These are phyloP conservation scores for Taurulus bubalis DNA, from an alignment of 2,113 vertebrate genomes.

Conservation along the genomic window DNA sequence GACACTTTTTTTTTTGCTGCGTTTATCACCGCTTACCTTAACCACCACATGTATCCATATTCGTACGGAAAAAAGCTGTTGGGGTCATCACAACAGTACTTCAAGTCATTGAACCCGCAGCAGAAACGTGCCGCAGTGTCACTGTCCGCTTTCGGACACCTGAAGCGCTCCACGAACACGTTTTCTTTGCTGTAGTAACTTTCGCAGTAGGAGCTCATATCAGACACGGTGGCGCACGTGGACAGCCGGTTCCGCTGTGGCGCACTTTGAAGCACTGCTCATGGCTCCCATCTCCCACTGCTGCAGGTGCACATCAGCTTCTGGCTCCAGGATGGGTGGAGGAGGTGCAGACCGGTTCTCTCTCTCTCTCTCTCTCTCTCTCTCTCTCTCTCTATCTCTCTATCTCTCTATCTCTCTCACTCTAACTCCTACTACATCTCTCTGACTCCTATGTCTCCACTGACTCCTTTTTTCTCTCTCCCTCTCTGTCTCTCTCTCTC, in stretches of 20 bases:
- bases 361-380: neutral
- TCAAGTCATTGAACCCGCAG: conserved; percentile 92
- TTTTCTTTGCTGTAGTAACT: conserved; percentile 87
- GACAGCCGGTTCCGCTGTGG: neutral
- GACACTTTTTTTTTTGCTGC: neutral
- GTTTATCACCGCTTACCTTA: conserved; percentile 83
- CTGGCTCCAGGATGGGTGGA: neutral
- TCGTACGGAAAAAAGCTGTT: conserved; percentile 93
- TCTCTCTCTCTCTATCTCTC: neutral
- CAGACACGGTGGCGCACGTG: neutral
- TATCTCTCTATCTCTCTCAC: neutral
- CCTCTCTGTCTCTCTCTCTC: neutral
- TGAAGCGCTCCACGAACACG: conserved; percentile 86
- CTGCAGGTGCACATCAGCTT: neutral
- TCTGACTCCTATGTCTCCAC: neutral
- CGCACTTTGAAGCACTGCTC: neutral
- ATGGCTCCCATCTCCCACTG: neutral
- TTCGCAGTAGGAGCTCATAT: conserved; percentile 88
- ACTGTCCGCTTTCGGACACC: conserved; percentile 86
- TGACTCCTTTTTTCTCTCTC: neutral
- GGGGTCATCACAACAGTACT: conserved; percentile 93
- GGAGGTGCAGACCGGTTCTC: neutral
- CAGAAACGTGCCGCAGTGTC: conserved; percentile 86
- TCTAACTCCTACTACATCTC: too few species aligned
- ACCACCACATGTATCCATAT: conserved; percentile 93